Evolutionary conservation across 1,140 invertebrate species (phyloP), one percentile per base, ranked within the genome.

Genomic region (Hylaeus volcanicus): DNA sequence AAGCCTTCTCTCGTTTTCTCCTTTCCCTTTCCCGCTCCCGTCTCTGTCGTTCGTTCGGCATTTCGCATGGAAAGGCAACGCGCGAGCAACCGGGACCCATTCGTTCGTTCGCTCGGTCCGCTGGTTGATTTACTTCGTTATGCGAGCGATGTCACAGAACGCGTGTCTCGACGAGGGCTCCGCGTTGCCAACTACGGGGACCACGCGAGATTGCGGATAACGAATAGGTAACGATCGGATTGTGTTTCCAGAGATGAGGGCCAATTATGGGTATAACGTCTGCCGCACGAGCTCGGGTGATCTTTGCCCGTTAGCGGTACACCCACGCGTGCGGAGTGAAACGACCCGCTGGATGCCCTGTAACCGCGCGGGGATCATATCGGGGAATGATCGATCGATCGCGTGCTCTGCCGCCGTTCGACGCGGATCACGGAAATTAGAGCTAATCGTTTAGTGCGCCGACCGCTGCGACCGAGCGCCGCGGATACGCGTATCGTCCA

Each of bases 201-300:
- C 81, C 83, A 81, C 87, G 89, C 86, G 83, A 88, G 90, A 89
- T 84, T 82, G 81, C 53, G 80, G 86, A 89, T 89, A 89, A 89
- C 88, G 88, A 89, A 89, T 89, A 91, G 88, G 88, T 89, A 90
- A 90, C 89, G 89, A 91, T 88, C 88, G 81, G 89, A 89, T 88
- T 90, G 88, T 88, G 82, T 88, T 89, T 86, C 85, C 81, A 79
- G 76, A 85, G 85, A 88, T 89, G 81, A 89, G 85, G 80, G 84
- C 88, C 89, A 90, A 90, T 90, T 89, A 89, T 82, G 83, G 77
- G 87, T 78, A 88, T 85, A 85, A 86, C 84, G 83, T 86, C 61
- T 77, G 83, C 79, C 80, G 83, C 83, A 85, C 85, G 80, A 83
- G 83, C 86, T 75, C 58, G 79, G 85, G 55, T 77, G 84, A 85